Base-by-base conservation (phyloP, 2,113 vertebrate genomes). In the Piaya cayana region DNA sequence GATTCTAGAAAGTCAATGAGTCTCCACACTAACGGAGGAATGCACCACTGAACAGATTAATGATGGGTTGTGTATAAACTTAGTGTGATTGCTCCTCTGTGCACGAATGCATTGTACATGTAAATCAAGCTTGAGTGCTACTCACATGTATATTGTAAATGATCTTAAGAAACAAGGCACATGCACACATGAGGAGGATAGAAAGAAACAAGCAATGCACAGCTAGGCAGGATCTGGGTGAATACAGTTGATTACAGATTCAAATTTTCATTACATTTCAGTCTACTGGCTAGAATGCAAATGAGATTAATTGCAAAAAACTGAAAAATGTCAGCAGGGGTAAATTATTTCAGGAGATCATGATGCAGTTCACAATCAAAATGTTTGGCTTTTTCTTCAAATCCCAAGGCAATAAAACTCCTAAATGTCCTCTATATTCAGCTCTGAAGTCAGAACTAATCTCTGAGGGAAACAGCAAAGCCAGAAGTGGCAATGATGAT, bases 31-130 rank as follows among this genome's bases (percentile, higher is more conserved):
- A 91, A 69, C 64, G 39, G 1, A 3, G 92, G 93, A 92, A 90
- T 70, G 68, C 71, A 71, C 42, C 2, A 2, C 83, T 94, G 96
- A 96, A 90, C 82, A 95, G 78, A 93, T 93, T 90, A 95, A 95
- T 91, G 96, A 86, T 45, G 79, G 88, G 65, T 55, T 95, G 84
- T 93, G 88, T 93, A 87, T 95, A 97, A 96, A 97, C 93, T 95
- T 86, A 47, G 49, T 95, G 91, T 81, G 86, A 88, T 92, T 89
- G 88, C 79, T 76, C 67, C 81, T 90, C 85, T 83, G 92, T 56
- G 90, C 90, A 88, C 63, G 89, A 91, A 91, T 67, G 84, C 74
- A 86, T 25, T 80, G 71, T 55, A 95, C 75, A 72, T 86, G 80
- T 75, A 95, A 93, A 96, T 96, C 86, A 95, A 92, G 43, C 32